Evolutionary conservation across 2,888 invertebrate species (phyloP), one percentile per base, ranked within the genome.

Genomic region (Stenoptilia bipunctidactyla): DNA sequence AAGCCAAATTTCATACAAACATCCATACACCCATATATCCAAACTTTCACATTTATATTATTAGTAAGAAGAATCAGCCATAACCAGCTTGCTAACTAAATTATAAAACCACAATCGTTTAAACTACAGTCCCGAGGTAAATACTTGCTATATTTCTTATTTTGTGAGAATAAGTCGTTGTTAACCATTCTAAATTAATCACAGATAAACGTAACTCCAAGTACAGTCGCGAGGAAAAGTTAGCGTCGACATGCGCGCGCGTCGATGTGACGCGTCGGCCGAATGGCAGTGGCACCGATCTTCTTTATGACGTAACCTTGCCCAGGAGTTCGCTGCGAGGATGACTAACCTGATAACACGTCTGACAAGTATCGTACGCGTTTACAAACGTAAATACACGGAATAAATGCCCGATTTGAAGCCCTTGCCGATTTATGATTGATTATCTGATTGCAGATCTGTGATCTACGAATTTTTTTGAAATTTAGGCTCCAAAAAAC

Each of bases 381-480:
- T 3, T 13, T 4, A 2, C 13, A 2, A 4, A 42, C 44, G 43
- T 45, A 55, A 52, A 47, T 45, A 50, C 15, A 13, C 30, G 36
- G 45, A 57, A 53, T 46, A 38, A 13, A 13, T 15, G 41, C 27
- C 45, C 42, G 45, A 64, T 49, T 55, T 55, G 20, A 46, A 13
- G 5, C 34, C 43, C 46, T 58, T 61, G 40, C 45, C 15, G 37
- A n/a, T 30, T 37, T 34, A 50, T 13, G 51, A 61, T 45, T 40
- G 2, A 9, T 36, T 45, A 48, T 49, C 46, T 5, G 37, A 34
- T 39, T 12, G 4, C 25, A 40, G 12, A 14, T 40, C 36, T 42
- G 15, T 37, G 40, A 43, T 55, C 51, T 51, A 15, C 13, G 25
- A 9, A 20, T 41, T 48, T 47, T 58, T 50, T 45, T 1, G 39